Evolutionary conservation across 37 sponge, comb jelly and placozoan species (phyloP), one percentile per base, ranked within the genome.

Genomic region (Crambe crambe): DNA sequence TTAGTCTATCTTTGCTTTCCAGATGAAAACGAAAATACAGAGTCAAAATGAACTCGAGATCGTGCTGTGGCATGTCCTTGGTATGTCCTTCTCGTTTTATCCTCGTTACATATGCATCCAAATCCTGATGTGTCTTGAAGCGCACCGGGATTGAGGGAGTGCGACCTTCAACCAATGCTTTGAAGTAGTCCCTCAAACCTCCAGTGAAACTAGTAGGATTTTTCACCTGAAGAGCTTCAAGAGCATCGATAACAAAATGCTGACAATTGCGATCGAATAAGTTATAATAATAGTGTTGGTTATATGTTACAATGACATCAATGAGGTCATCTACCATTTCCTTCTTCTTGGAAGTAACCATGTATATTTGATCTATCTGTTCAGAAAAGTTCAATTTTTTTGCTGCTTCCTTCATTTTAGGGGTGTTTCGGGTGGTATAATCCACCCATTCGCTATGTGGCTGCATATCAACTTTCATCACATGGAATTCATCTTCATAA

Each of bases 221-320:
- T 25, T 59, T 60, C 0, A 60, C 39, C 39, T 70, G 58, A 25
- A 80, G 71, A n/a, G 58, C 70, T 18, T 6, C 2, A 15, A 80
- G 37, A 10, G 60, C 80, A 58, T 80, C 80, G 3, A 22, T 20
- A 0, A 40, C 71, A 56, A 80, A 80, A 58, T 80, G 80, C 26
- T 80, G 80, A 37, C 80, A 80, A 40, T 80, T 80, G 37, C 61
- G 37, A 0, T 22, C 35, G 80, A 80, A 80, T 23, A 70, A 6
- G 27, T 29, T 40, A 59, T 70, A 80, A 2, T 31, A 4, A 1
- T 70, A 26, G 27, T 70, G 37, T 0, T 38, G 22, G 41, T 80
- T 80, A 39, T 80, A 80, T 9, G 8, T n/a, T 1, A 70, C 71
- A 22, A 70, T 70, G 2, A 80, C 71, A 17, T 43, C 59, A 27